Conservation (phyloP, 2,888 invertebrate genomes). For the Philopedon plagiatum region DNA sequence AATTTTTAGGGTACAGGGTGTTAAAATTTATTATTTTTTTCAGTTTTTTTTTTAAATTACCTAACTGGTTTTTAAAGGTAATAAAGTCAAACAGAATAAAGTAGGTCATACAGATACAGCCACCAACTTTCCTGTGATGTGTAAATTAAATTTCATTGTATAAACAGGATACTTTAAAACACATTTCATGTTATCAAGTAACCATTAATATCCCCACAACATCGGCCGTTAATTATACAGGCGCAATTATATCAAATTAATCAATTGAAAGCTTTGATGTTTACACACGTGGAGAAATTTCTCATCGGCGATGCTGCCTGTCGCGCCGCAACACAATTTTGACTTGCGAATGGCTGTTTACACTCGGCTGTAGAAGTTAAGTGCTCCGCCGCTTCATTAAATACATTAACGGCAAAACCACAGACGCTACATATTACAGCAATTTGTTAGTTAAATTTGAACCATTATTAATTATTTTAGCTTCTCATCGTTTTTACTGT, state of each 20-base stretch:
- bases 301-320: slow-evolving; percentile 8
- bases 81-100: too few relatives aligned
- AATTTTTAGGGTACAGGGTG: too few relatives aligned
- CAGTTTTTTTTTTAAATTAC: too few relatives aligned
- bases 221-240: slow-evolving; percentile 17
- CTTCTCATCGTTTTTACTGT: background rate
- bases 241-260: slow-evolving; percentile 30
- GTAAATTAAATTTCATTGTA: background rate
- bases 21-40: too few relatives aligned
- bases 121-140: background rate
- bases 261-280: slow-evolving; percentile 30
- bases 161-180: background rate
- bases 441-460: slow-evolving; percentile 17
- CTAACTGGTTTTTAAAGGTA: too few relatives aligned
- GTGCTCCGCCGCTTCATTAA: slow-evolving; percentile 10
- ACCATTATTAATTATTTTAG: slow-evolving; percentile 15
- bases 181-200: background rate
- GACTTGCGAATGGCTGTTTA: background rate
- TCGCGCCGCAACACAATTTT: slow-evolving; percentile 9
- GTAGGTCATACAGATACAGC: too few relatives aligned
- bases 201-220: background rate
- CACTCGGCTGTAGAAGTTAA: slow-evolving; percentile 7
- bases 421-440: slow-evolving; percentile 16
- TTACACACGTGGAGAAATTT: background rate
- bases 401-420: slow-evolving; percentile 7